Evolutionary conservation across 2,113 vertebrate genomes (phyloP).

Genomic region (Chaetodon auriga): DNA sequence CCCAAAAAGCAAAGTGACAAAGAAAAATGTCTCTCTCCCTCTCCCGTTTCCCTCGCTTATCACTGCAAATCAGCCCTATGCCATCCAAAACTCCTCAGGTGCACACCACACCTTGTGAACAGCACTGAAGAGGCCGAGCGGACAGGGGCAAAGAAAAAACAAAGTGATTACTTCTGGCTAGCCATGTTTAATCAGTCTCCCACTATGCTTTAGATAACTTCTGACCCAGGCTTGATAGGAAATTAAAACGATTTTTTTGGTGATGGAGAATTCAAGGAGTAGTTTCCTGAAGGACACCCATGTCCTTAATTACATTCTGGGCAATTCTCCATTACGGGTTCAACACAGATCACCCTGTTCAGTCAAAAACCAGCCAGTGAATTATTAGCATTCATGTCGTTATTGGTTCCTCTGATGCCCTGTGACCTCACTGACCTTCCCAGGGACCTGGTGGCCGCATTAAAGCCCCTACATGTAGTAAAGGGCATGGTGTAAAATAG

Average conservation of each 20-base stretch:
- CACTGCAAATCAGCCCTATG: slow-evolving; percentile 50
- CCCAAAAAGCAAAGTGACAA: slow-evolving; percentile 64
- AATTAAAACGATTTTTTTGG: slow-evolving; percentile 68
- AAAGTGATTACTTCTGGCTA: slow-evolving; percentile 63
- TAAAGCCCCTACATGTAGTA: background rate
- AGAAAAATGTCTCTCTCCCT: slow-evolving; percentile 61
- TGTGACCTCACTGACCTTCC: slow-evolving; percentile 45
- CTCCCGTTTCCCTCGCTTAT: slow-evolving; percentile 34
- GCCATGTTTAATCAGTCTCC: slow-evolving; percentile 74
- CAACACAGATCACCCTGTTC: slow-evolving; percentile 41
- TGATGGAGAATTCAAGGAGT: slow-evolving; percentile 51
- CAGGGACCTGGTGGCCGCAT: background rate
- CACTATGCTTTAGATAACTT: slow-evolving; percentile 73
- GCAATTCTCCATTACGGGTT: slow-evolving; percentile 55
- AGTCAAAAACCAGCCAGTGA: slow-evolving; percentile 51
- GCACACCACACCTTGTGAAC: slow-evolving; percentile 10
- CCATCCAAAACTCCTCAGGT: slow-evolving; percentile 30
- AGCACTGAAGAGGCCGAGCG: slow-evolving; percentile 18
- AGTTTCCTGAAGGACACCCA: slow-evolving; percentile 69
- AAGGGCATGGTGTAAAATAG: slow-evolving; percentile 16
- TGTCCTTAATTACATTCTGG: slow-evolving; percentile 65
- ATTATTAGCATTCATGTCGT: slow-evolving; percentile 42
- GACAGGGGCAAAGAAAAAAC: slow-evolving; percentile 46
- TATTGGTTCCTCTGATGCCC: slow-evolving; percentile 51
- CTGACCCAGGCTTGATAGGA: slow-evolving; percentile 67